A percentile compares a stretch with the other conserved stretches of the same genome.
These are phyloP conservation scores for Drosophila azteca DNA, from an alignment of 1,140 invertebrate species.

Conservation along the genomic window DNA sequence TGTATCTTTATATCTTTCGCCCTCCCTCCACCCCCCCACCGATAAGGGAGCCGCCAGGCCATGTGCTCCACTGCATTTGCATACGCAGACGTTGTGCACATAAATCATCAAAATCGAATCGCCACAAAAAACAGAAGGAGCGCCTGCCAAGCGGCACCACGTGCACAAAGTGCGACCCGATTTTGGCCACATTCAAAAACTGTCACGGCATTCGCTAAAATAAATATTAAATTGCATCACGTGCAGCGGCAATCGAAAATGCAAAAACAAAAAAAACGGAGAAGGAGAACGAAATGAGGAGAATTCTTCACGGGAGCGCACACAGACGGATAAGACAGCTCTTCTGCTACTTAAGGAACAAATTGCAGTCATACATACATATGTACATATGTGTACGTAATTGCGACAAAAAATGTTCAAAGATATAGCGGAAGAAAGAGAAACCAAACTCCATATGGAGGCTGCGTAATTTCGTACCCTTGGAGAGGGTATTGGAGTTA, in stretches of 20 bases:
- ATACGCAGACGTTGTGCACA: constrained; percentile 50
- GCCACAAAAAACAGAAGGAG: constrained; percentile 12
- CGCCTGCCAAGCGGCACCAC: constrained; percentile 45
- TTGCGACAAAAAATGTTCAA: constrained; percentile 38
- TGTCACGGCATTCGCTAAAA: constrained; percentile 21
- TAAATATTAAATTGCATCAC: constrained; percentile 56
- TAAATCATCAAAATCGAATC: constrained; percentile 62
- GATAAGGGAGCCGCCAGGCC: constrained; percentile 6
- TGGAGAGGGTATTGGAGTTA: too few species aligned
- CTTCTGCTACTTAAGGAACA: constrained; percentile 2
- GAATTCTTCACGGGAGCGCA: constrained; percentile 40
- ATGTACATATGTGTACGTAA: too few species aligned
- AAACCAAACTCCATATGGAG: constrained; percentile 16
- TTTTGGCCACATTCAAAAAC: constrained; percentile 39
- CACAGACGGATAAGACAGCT: not conserved
- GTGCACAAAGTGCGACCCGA: constrained; percentile 67
- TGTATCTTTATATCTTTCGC: constrained; percentile 16
- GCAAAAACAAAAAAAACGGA: not conserved
- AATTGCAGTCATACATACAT: constrained; percentile 37
- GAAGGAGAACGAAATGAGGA: constrained; percentile 3
- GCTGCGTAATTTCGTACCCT: too few species aligned
- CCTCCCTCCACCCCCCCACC: not conserved
- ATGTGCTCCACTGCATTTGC: constrained; percentile 26
- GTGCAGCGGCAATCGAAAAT: constrained; percentile 31
- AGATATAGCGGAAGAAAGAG: not conserved